Evolutionary conservation across 2,888 invertebrate species (phyloP).

Genomic region (Lycaena phlaeas): DNA sequence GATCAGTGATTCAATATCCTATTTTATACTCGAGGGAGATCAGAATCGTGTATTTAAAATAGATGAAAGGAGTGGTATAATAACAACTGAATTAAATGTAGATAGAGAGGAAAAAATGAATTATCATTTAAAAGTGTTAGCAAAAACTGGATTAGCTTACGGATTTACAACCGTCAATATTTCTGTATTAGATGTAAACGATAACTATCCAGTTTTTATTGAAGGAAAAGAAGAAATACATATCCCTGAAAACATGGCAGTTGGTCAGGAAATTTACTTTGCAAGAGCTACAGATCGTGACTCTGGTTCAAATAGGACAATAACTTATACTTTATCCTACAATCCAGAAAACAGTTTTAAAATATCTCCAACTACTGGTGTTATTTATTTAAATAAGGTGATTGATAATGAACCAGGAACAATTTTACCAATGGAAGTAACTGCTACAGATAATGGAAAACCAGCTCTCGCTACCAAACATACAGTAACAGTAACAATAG

Average conservation of each 20-base stretch:
- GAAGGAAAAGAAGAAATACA: slow-evolving; percentile 85
- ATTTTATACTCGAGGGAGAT: slow-evolving; percentile 88
- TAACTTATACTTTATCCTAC: slow-evolving; percentile 85
- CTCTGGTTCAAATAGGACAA: slow-evolving; percentile 88
- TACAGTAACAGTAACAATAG: slow-evolving; percentile 79
- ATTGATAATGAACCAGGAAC: slow-evolving; percentile 83
- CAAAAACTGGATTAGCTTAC: slow-evolving; percentile 81
- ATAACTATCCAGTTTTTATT: slow-evolving; percentile 89
- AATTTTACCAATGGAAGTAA: slow-evolving; percentile 81
- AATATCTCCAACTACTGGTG: slow-evolving; percentile 89
- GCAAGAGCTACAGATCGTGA: slow-evolving; percentile 91
- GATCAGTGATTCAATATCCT: slow-evolving; percentile 78
- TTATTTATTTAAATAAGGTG: slow-evolving; percentile 88
- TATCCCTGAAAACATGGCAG: slow-evolving; percentile 91
- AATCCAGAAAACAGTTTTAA: slow-evolving; percentile 87
- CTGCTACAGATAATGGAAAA: slow-evolving; percentile 87
- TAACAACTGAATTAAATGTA: slow-evolving; percentile 83
- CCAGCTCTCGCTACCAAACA: slow-evolving; percentile 84
- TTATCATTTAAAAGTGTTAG: slow-evolving; percentile 87
- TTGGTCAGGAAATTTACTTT: slow-evolving; percentile 93
- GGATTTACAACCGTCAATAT: slow-evolving; percentile 87
- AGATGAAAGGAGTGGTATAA: slow-evolving; percentile 83
- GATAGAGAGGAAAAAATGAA: slow-evolving; percentile 87
- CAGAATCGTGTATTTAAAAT: slow-evolving; percentile 83
- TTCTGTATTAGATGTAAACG: slow-evolving; percentile 89